phyloP scores from a whole-genome alignment of 35 echinoderm and acorn worm genomes.

The Ophioderma brevispina region DNA sequence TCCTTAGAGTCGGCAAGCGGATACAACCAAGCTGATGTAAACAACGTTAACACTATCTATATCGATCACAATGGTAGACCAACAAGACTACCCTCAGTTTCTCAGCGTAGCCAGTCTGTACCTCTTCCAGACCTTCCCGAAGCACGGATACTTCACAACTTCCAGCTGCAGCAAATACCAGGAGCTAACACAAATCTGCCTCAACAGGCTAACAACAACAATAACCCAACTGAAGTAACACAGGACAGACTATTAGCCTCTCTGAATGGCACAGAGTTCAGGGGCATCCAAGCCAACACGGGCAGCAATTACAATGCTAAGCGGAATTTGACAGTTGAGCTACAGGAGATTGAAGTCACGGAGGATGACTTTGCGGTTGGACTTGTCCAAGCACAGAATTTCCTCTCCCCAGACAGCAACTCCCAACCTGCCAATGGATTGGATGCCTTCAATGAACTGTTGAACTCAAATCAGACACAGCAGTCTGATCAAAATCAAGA shows the following conservation, averaged over 20 bases:
- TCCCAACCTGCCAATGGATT: background rate
- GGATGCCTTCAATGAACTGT: constrained; percentile 20
- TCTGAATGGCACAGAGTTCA: background rate
- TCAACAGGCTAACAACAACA: background rate
- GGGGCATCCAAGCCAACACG: background rate
- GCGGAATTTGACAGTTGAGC: constrained; percentile 52
- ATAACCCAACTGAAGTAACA: background rate
- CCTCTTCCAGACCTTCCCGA: constrained; percentile 64
- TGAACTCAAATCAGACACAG: background rate
- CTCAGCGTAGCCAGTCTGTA: constrained; percentile 66
- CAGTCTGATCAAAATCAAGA: constrained; percentile 2
- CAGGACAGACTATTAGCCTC: constrained; percentile 13
- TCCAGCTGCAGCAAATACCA: background rate
- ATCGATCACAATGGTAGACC: background rate
- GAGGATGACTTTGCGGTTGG: constrained; percentile 51
- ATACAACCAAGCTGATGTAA: constrained; percentile 7
- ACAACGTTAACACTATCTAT: background rate
- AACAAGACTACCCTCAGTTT: background rate
- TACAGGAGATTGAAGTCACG: constrained; percentile 44
- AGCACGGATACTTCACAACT: background rate
- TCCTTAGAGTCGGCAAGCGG: constrained; percentile 17
- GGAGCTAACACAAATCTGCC: background rate
- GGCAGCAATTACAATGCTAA: constrained; percentile 38
- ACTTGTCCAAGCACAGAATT: background rate
- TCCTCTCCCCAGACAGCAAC: background rate